Conservation (phyloP, 2,888 invertebrate genomes). For the Pseudococcus viburni region DNA sequence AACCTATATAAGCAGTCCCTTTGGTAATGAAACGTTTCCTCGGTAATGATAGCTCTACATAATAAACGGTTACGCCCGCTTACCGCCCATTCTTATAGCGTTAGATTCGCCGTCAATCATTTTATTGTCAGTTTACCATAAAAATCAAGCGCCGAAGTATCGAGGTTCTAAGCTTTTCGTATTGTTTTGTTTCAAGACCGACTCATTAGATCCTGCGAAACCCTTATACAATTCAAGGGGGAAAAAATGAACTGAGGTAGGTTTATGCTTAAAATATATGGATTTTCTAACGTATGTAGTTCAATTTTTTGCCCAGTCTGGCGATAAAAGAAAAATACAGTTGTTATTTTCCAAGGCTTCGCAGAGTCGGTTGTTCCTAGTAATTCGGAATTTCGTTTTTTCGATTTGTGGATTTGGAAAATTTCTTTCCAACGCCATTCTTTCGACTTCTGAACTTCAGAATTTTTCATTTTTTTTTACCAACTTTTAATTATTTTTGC, state of each 20-base stretch:
- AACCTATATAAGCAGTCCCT: slow-evolving; percentile 62
- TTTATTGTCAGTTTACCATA: slow-evolving; percentile 54
- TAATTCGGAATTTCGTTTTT: too few species aligned
- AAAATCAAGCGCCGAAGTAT: slow-evolving; percentile 27
- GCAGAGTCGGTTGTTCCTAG: too few species aligned
- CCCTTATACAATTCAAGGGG: neutral
- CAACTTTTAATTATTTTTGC: too few species aligned
- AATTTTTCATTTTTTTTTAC: too few species aligned
- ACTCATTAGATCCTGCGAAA: neutral
- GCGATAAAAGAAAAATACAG: too few species aligned
- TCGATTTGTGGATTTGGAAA: too few species aligned
- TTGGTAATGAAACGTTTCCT: slow-evolving; percentile 59
- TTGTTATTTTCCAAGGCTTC: too few species aligned
- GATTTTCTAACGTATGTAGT: neutral
- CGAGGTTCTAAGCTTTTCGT: neutral
- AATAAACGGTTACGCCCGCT: slow-evolving; percentile 65
- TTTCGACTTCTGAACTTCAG: too few species aligned
- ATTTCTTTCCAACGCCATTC: too few species aligned
- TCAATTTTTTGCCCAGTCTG: slow-evolving; percentile 42
- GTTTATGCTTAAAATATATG: neutral
- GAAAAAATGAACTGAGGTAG: too few species aligned
- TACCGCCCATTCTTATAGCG: slow-evolving; percentile 55
- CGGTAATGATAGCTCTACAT: slow-evolving; percentile 59
- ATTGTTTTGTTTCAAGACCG: slow-evolving; percentile 25
- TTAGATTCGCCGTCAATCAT: slow-evolving; percentile 61